Evolutionary conservation across 2,113 vertebrate species (phyloP), one percentile per base, ranked within the genome.

Genomic region (Mohoua ochrocephala): DNA sequence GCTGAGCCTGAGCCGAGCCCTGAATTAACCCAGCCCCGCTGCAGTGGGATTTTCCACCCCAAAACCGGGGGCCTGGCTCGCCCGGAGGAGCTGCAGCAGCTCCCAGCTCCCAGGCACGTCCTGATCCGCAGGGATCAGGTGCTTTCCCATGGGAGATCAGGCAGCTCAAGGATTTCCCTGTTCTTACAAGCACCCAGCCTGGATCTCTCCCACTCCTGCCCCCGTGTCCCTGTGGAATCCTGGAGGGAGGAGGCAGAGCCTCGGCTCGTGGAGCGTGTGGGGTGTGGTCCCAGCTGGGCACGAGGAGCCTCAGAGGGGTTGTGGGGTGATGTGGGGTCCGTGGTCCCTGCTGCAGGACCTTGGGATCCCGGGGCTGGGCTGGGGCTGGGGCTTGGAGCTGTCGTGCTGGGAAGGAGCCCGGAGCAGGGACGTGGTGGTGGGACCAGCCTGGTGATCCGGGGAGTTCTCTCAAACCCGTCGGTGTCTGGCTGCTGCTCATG

Each of bases 1-100:
- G 84, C 89, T 81, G 87, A 94, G 93, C 89, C 88, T 45, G 70
- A 59, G 80, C 68, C 21, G 37, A 76, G 35, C 70, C 74, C 67
- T 54, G 15, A 4, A 13, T 52, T 65, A 88, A 89, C 79, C 20
- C 77, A 61, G 37, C 70, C 45, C 1, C 1, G 0, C n/a, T 68
- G 1, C 15, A 1, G 3, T 13, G 53, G 35, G 44, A 28, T 42
- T 83, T 71, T 11, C 26, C 61, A 13, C 7, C 74, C 91, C n/a
- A 30, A 33, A 90, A 0, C 1, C 4, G 6, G 22, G 22, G 19
- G 19, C 41, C 28, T 52, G 37, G 91, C 84, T 84, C 77, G 6
- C 15, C 30, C 0, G 0, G 52, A 28, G 91, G 75, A 63, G 45
- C 15, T 35, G 23, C 31, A 57, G 70, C 65, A 74, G 67, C 64